Evolutionary conservation across 2,113 vertebrate species (phyloP), one percentile per base, ranked within the genome.

Genomic region (Melanerpes aurifrons): DNA sequence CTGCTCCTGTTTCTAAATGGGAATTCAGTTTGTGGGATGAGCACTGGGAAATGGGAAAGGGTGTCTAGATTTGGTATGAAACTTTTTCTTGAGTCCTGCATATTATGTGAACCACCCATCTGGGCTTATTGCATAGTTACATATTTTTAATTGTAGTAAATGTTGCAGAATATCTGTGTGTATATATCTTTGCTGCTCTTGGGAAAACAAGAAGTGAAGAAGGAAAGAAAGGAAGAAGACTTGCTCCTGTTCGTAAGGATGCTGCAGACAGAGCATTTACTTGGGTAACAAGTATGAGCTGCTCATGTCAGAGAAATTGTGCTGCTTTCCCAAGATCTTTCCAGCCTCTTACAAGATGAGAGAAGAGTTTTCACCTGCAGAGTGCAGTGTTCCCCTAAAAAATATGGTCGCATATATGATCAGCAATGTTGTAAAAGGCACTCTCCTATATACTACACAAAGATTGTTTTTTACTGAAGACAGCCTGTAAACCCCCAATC

Each of bases 351-450:
- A 21, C 9, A 24, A 74, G 26, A 0, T 1, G 7, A 10, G 35
- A 17, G 28, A 76, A 78, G 53, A 82, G 25, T 62, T 91, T 91
- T 88, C 61, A 91, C 95, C 96, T 92, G 82, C 84, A 96, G 95
- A 83, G 94, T 35, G 96, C 93, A 80, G 63, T 91, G 45, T 96
- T 93, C 84, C 86, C n/a, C 67, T 84, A 94, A 86, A 86, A 91
- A 86, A 94, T 86, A 62, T 0, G 10, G 17, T 21, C 32, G 20
- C 8, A 4, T 26, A 37, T 8, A 15, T n/a, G 6, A 7, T 12
- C 28, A 25, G 1, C 15, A 5, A 28, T 6, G 6, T 20, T 7
- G 25, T 47, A 32, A 82, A 69, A 62, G n/a, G 19, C 22, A 47
- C 8, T 45, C 6, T 31, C 24, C 25, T 50, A 37, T 50, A 37